Evolutionary conservation across 2,888 invertebrate species (phyloP).

Genomic region (Tachina lurida): DNA sequence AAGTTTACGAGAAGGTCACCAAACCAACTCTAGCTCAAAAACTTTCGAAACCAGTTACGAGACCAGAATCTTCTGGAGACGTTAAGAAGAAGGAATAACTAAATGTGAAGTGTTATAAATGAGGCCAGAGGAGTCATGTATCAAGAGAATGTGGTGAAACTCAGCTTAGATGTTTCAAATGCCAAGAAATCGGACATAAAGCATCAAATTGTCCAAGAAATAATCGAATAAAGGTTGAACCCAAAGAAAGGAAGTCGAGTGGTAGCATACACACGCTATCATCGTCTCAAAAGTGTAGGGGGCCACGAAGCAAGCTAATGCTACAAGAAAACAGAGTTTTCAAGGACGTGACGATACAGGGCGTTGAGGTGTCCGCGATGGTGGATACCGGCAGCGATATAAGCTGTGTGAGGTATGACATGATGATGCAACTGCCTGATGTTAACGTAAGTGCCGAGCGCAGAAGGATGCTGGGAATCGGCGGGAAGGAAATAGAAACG

Average conservation of each 20-base stretch:
- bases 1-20: slow-evolving; percentile 47
- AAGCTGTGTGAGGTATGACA: slow-evolving; percentile 7
- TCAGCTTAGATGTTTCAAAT: slow-evolving; percentile 13
- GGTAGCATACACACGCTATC: not conserved
- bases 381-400: slow-evolving; percentile 32
- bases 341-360: not conserved
- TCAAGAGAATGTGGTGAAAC: not conserved
- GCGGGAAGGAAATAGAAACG: not conserved
- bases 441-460: not conserved
- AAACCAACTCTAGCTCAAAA: not conserved
- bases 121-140: not conserved
- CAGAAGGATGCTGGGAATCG: slow-evolving; percentile 10
- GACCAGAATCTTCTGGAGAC: not conserved
- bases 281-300: rapidly evolving
- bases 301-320: no score
- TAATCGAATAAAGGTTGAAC: not conserved
- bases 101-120: not conserved
- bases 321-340: not conserved
- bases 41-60: not conserved
- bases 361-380: not conserved
- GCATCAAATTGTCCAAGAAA: slow-evolving; percentile 10
- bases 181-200: slow-evolving; percentile 11
- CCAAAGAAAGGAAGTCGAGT: not conserved
- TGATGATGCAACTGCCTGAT: not conserved
- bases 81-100: not conserved